Base-by-base conservation (phyloP, 2,113 vertebrate species). In the Cariama cristata region DNA sequence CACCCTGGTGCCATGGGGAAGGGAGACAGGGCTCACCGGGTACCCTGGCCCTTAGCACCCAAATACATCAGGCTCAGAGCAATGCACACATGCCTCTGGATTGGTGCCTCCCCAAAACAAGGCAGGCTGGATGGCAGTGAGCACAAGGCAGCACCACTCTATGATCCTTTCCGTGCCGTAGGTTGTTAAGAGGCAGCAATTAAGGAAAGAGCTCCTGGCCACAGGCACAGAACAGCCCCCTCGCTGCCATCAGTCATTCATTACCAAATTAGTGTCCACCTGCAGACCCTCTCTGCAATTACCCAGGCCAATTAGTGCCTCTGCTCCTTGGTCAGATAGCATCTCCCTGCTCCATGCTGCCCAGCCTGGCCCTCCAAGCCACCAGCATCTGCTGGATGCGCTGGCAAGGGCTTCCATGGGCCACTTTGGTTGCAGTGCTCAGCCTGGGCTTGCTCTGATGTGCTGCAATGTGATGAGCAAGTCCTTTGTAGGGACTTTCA, bases 11-110 rank as follows among this genome's bases (percentile, higher is more conserved):
- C 63, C 58, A 13, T 0, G 4, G 28, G 24, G 38, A 40, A 26
- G 5, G 1, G 2, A 33, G 38, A 13, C 44, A 14, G 32, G 32
- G 35, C 58, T 79, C 8, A 56, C 44, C 18, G 23, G 3, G 3
- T 14, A 8, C 4, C 40, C 10, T 2, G 8, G 28, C 32, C n/a
- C 11, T 56, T 4, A 35, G 62, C 58, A 35, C 74, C 63, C 20
- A 30, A 58, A 44, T 5, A 11, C 63, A 27, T 11, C 86, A 18
- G 77, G 44, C 66, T 83, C 10, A 24, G 45, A 59, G 44, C 11
- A 7, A 6, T 8, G 27, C 17, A 20, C 3, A 12, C 7, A 1
- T 3, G 1, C 11, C 11, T 24, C 58, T 1, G 2, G 16, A 8
- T 20, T 6, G 2, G 44, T 33, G 18, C 17, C 3, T 93, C 49